Evolutionary conservation across 2,888 invertebrate species (phyloP), one percentile per base, ranked within the genome.

Genomic region (Limnephilus marmoratus): DNA sequence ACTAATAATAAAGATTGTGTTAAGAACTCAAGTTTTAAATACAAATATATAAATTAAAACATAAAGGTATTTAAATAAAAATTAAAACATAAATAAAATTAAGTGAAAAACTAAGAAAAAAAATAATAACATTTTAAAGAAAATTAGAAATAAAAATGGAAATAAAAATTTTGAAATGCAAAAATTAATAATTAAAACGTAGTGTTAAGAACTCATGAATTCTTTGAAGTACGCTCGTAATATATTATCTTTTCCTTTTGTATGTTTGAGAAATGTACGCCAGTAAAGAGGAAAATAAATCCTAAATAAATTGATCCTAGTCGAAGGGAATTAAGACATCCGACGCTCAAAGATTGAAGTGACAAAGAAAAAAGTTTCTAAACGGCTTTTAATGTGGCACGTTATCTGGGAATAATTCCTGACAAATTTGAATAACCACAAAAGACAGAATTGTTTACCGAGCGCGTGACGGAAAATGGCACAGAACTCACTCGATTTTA

Each of bases 351-450:
- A 5, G 68, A 18, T 68, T 5, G 68, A 68, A 24, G 68, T 68
- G 68, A 24, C 68, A 24, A 68, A 68, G 18, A 68, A 68, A 68
- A 68, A 24, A 68, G 68, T 68, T 68, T 68, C 68, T 24, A 18
- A 68, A 68, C 5, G 68, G 7, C 68, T 68, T 68, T 18, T 24
- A 68, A 68, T 24, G 29, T 41, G 5, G n/a, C 49, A 45, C 1
- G 31, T 86, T 49, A 86, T 29, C 86, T 86, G 45, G 11, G 86
- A 49, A 86, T 45, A 86, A 49, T 86, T 86, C 86, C 41, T 9
- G 86, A n/a, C 86, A 34, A 83, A 83, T 86, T 86, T 86, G 86
- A 86, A 49, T 86, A 45, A 83, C 68, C n/a, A 2, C 15, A 11
- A 41, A 37, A 37, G 83, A 34, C 83, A 18, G 37, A 18, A 34